A percentile compares a stretch with the other conserved stretches of the same genome.
Conservation (phyloP, 2,797 vertebrate species). For the Pempheris klunzingeri region DNA sequence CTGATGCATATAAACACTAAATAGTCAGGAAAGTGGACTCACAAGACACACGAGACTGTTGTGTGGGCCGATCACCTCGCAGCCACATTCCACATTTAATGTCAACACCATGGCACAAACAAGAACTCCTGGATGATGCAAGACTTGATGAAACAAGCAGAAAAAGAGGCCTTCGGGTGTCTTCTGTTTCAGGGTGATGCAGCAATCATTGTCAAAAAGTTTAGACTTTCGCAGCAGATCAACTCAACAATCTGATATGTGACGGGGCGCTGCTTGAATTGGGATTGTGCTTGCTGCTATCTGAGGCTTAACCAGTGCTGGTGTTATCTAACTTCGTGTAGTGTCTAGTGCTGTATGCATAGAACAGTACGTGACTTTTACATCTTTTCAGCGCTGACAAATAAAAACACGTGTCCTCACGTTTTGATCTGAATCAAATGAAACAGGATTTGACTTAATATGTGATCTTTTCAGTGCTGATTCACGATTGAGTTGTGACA, state of each 20-base stretch:
- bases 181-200: conserved; percentile 10
- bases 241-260: neutral
- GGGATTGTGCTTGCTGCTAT: neutral
- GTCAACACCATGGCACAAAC: conserved; percentile 31
- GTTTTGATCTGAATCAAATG: neutral
- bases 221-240: neutral
- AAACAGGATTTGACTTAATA: neutral
- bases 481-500: conserved; percentile 4
- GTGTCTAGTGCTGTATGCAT: neutral
- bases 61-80: conserved; percentile 9
- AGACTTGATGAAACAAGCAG: conserved; percentile 50
- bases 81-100: conserved; percentile 44
- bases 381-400: neutral
- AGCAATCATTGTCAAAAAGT: neutral
- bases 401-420: neutral
- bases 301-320: neutral
- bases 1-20: conserved; percentile 5
- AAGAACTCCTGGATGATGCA: conserved; percentile 36
- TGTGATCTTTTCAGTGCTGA: neutral
- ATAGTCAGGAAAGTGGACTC: conserved; percentile 9
- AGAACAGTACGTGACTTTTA: neutral
- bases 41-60: conserved; percentile 12
- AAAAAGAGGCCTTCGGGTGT: conserved; percentile 11
- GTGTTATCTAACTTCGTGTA: too few relatives aligned
- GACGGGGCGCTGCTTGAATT: neutral